Percentiles rank a stretch among this genome's conserved stretches.
Evolutionary conservation across 2,113 vertebrate species (phyloP).

Genomic region (Chaetops frenatus): DNA sequence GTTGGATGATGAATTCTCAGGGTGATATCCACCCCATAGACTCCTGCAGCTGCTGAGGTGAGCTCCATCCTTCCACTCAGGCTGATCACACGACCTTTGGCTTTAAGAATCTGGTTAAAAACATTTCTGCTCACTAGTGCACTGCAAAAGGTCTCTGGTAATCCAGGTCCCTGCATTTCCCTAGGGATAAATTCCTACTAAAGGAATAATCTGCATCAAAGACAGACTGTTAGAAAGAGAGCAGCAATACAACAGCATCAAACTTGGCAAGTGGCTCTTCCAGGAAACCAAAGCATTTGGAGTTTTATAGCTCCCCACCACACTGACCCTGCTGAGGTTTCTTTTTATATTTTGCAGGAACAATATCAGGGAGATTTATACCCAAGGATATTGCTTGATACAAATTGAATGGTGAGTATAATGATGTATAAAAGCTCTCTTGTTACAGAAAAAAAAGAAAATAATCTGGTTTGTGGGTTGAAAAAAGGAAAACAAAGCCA

Average conservation of each 20-base stretch:
- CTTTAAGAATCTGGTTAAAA: background rate
- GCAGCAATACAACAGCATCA: background rate
- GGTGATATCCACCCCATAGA: too few relatives aligned
- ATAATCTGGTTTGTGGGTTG: background rate
- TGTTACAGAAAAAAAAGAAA: background rate
- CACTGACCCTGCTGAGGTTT: background rate
- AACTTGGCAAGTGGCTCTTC: background rate
- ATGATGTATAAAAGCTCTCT: background rate
- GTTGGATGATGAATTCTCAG: background rate
- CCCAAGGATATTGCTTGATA: background rate
- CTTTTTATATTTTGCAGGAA: background rate
- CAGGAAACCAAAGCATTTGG: slow-evolving; percentile 11
- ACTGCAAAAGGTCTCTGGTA: background rate
- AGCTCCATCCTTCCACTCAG: background rate
- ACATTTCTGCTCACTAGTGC: background rate
- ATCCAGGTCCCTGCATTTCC: background rate
- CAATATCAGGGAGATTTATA: slow-evolving; percentile 1
- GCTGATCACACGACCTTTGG: background rate
- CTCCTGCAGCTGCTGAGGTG: background rate
- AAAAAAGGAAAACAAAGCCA: background rate
- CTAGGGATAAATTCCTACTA: background rate
- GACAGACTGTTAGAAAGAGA: background rate
- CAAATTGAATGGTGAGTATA: background rate
- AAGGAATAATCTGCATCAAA: background rate
- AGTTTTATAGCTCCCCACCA: background rate